These are phyloP conservation scores for Porites lobata DNA, from an alignment of 92 coral and sea anemone species.

Conservation along the genomic window DNA sequence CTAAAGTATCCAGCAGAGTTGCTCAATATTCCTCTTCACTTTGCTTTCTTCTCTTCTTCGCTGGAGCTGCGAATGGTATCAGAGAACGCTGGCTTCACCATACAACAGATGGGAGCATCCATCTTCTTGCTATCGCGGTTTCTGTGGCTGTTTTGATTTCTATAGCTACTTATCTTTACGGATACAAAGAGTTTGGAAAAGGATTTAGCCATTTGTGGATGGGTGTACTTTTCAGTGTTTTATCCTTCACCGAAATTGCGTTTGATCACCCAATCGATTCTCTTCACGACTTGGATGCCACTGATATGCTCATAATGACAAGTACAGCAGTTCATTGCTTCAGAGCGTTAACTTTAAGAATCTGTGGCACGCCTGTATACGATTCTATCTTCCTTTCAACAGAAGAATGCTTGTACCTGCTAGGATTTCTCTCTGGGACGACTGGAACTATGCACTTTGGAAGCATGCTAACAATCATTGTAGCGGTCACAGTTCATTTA, in stretches of 20 bases:
- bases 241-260: constrained; percentile 95
- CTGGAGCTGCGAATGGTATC: constrained; percentile 89
- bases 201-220: constrained; percentile 91
- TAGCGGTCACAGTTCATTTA: constrained; percentile 83
- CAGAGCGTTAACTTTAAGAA: constrained; percentile 73
- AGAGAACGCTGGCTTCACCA: constrained; percentile 95
- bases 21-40: constrained; percentile 73
- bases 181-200: constrained; percentile 83
- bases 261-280: constrained; percentile 91
- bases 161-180: constrained; percentile 80
- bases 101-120: constrained; percentile 87
- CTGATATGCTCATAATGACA: constrained; percentile 88
- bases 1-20: constrained; percentile 28
- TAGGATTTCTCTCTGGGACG: constrained; percentile 90
- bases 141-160: constrained; percentile 86
- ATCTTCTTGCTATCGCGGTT: constrained; percentile 79
- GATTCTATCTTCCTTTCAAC: constrained; percentile 79
- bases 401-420: constrained; percentile 82
- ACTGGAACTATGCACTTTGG: constrained; percentile 85
- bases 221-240: constrained; percentile 93
- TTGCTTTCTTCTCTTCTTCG: constrained; percentile 73
- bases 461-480: constrained; percentile 69
- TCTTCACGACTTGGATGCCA: constrained; percentile 86
- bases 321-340: constrained; percentile 83
- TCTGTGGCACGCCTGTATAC: constrained; percentile 67